phyloP scores from a whole-genome alignment of 2,888 invertebrate species.

The Lithophane semibrunnea region DNA sequence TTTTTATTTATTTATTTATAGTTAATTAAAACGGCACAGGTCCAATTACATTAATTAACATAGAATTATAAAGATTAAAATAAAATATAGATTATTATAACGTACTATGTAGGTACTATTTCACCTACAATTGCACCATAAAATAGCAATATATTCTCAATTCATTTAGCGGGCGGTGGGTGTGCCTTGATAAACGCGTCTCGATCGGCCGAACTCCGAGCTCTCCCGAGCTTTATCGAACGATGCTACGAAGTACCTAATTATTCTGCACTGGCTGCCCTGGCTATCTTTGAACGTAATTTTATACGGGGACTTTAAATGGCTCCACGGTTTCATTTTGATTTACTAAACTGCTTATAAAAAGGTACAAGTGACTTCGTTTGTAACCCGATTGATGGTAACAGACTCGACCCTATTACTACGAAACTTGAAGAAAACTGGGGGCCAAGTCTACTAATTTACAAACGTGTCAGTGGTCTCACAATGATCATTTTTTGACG shows the following conservation, averaged over 20 bases:
- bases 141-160: slow-evolving; percentile 24
- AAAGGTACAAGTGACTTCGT: neutral
- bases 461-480: too few species aligned
- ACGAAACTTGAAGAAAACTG: neutral
- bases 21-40: too few species aligned
- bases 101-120: neutral
- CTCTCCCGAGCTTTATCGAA: slow-evolving; percentile 69
- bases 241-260: slow-evolving; percentile 30
- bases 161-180: slow-evolving; percentile 37
- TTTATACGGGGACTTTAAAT: neutral
- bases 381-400: neutral
- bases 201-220: slow-evolving; percentile 37
- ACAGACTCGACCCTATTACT: neutral
- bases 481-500: too few species aligned
- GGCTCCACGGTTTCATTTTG: neutral
- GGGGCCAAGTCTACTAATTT: too few species aligned
- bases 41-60: too few species aligned
- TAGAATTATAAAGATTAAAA: too few species aligned
- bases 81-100: too few species aligned
- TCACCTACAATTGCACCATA: neutral
- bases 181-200: slow-evolving; percentile 24
- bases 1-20: too few species aligned
- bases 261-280: slow-evolving; percentile 34
- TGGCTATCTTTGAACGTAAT: slow-evolving; percentile 15
- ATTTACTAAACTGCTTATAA: neutral